Percentiles rank a stretch among this genome's conserved stretches.
Evolutionary conservation across 2,888 invertebrate genomes (phyloP).

Genomic region (Scaptodrosophila latifasciaeformis): DNA sequence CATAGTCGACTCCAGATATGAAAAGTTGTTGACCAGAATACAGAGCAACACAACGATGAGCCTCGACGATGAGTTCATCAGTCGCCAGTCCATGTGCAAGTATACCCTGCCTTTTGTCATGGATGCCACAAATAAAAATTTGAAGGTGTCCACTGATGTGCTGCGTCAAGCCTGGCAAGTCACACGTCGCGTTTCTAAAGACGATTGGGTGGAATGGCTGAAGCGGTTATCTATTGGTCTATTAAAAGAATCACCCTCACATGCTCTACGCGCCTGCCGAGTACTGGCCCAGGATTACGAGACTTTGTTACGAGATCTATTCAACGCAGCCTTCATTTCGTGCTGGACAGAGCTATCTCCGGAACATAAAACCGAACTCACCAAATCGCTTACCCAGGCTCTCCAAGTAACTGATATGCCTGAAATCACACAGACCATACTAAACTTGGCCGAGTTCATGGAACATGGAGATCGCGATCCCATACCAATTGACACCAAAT

Average conservation of each 20-base stretch:
- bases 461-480: conserved; percentile 99
- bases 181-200: conserved; percentile 93
- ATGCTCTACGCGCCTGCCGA: conserved; percentile 94
- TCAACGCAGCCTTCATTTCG: conserved; percentile 99
- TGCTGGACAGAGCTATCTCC: conserved; percentile 96
- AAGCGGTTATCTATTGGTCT: conserved; percentile 93
- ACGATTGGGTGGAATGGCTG: conserved; percentile 99
- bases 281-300: conserved; percentile 95
- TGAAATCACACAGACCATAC: conserved; percentile 95
- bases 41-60: conserved; percentile 84
- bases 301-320: conserved; percentile 95
- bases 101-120: conserved; percentile 82
- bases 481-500: conserved; percentile 89
- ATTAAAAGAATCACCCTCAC: conserved; percentile 95
- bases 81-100: conserved; percentile 81
- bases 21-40: conserved; percentile 84
- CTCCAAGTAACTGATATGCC: conserved; percentile 94
- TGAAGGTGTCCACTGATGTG: conserved; percentile 88
- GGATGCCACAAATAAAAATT: conserved; percentile 83
- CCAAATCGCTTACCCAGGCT: conserved; percentile 91
- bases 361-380: conserved; percentile 87
- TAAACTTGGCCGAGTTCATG: conserved; percentile 99
- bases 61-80: conserved; percentile 84
- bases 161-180: conserved; percentile 95
- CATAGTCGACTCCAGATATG: conserved; percentile 86